Conservation (phyloP, 2,797 vertebrate genomes). For the Falco biarmicus region DNA sequence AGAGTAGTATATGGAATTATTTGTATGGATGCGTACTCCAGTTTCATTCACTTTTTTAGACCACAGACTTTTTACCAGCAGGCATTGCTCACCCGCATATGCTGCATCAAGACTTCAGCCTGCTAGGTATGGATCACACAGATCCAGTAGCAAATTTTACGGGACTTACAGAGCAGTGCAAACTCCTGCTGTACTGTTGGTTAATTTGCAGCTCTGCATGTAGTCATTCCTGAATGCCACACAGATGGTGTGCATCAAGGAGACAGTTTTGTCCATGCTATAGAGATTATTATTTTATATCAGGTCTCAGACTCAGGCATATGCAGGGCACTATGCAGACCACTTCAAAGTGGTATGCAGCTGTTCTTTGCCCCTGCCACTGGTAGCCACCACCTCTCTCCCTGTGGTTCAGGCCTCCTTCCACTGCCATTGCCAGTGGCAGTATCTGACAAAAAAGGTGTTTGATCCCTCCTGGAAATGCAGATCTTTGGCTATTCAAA, state of each 20-base stretch:
- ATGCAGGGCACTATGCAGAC: neutral
- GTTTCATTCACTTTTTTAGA: neutral
- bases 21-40: neutral
- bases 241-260: neutral
- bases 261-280: neutral
- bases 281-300: neutral
- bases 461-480: neutral
- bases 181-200: neutral
- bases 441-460: neutral
- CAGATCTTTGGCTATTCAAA: neutral
- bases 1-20: neutral
- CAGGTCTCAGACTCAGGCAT: neutral
- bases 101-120: neutral
- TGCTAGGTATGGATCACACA: neutral
- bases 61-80: neutral
- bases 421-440: neutral
- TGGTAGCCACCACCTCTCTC: neutral
- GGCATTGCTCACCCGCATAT: neutral
- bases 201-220: neutral
- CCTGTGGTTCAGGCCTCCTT: neutral
- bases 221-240: neutral
- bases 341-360: rapidly evolving
- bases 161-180: neutral
- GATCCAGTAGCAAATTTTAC: neutral
- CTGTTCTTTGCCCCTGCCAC: neutral